A percentile compares a stretch with the other conserved stretches of the same genome.
Conservation (phyloP, 2,113 vertebrate genomes). For the Syrrhaptes paradoxus region DNA sequence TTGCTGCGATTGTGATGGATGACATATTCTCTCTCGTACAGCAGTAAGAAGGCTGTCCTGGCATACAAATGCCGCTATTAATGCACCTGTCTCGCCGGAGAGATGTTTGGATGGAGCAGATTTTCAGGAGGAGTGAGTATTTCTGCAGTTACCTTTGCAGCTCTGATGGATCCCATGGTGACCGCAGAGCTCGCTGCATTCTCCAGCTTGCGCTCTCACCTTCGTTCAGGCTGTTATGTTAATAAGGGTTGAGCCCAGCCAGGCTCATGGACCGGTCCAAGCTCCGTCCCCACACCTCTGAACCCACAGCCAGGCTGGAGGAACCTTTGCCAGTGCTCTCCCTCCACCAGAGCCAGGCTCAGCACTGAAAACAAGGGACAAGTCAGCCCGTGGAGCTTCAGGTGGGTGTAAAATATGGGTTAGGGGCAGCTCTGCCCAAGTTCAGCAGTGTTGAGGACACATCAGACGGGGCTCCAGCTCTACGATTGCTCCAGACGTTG, state of each 20-base stretch:
- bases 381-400: neutral
- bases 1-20: neutral
- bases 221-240: neutral
- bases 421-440: neutral
- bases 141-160: neutral
- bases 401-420: neutral
- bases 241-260: neutral
- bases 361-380: neutral
- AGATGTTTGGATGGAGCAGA: neutral
- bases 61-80: neutral
- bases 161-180: neutral
- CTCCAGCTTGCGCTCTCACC: neutral
- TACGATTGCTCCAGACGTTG: neutral
- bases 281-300: neutral
- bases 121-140: neutral
- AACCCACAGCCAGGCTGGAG: neutral
- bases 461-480: neutral
- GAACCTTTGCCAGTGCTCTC: neutral
- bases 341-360: neutral
- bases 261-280: rapidly evolving
- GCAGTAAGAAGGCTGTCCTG: neutral
- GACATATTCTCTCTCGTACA: neutral
- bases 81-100: neutral
- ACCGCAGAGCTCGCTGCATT: neutral
- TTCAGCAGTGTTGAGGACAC: neutral